Evolutionary conservation across 2,888 invertebrate species (phyloP).

Genomic region (Cylindroiulus punctatus): DNA sequence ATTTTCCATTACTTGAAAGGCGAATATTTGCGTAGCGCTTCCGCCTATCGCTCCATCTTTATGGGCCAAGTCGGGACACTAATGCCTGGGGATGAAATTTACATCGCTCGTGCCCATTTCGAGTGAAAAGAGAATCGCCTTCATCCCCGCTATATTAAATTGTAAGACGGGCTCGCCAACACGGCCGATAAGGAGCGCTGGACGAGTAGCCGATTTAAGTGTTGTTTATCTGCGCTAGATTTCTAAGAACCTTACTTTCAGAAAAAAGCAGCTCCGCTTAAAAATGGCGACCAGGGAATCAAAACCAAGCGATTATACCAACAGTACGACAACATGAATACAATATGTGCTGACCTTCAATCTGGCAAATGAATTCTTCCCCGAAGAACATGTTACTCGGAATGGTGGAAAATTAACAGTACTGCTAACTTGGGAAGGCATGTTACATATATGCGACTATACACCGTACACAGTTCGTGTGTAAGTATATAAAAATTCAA

Average conservation of each 20-base stretch:
- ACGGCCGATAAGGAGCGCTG: not conserved
- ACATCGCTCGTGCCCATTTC: not conserved
- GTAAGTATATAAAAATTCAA: too few species aligned
- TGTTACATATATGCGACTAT: too few species aligned
- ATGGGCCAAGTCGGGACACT: not conserved
- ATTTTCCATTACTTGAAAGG: not conserved
- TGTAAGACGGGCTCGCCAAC: not conserved
- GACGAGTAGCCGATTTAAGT: not conserved
- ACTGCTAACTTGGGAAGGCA: too few species aligned
- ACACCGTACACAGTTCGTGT: too few species aligned
- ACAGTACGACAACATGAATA: too few species aligned
- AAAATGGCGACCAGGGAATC: not conserved
- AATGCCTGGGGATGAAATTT: slow-evolving; percentile 9
- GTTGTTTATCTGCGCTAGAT: not conserved
- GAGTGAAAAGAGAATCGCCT: slow-evolving; percentile 3
- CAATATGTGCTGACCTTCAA: too few species aligned
- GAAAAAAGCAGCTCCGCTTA: not conserved
- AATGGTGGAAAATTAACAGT: too few species aligned
- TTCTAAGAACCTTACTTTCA: not conserved
- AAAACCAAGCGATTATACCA: too few species aligned
- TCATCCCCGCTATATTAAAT: not conserved
- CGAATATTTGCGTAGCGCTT: not conserved
- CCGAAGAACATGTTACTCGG: too few species aligned
- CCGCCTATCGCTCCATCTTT: slow-evolving; percentile 4
- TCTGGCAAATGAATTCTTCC: too few species aligned